phyloP scores from a whole-genome alignment of 2,113 vertebrate genomes.

The Spea multiplicata region DNA sequence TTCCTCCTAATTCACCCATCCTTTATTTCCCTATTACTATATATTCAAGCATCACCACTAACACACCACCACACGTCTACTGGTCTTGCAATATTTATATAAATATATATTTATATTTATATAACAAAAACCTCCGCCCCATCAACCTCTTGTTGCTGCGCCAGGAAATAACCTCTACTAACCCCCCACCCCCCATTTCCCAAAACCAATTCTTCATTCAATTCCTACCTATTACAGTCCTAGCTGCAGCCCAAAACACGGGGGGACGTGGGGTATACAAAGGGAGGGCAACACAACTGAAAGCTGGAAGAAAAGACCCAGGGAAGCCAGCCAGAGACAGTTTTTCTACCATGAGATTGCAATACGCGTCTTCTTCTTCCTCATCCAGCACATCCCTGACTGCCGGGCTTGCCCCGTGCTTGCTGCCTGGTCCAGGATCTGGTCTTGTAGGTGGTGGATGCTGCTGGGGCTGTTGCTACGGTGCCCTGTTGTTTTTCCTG shows the following conservation, averaged over 20 bases:
- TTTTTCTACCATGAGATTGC: constrained; percentile 57
- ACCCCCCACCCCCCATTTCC: constrained; percentile 17
- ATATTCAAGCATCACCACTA: background rate
- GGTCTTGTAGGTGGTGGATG: constrained; percentile 39
- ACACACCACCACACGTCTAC: constrained; percentile 28
- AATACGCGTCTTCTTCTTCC: constrained; percentile 51
- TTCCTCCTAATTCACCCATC: constrained; percentile 44
- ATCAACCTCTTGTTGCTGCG: constrained; percentile 40
- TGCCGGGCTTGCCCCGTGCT: constrained; percentile 27
- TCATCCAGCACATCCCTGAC: constrained; percentile 33
- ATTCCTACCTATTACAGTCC: background rate
- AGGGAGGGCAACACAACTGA: constrained; percentile 18
- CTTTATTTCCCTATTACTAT: constrained; percentile 16
- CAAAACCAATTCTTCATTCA: background rate
- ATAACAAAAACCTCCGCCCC: constrained; percentile 29
- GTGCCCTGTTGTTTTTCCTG: constrained; percentile 41
- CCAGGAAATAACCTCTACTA: constrained; percentile 41
- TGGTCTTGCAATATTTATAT: constrained; percentile 20
- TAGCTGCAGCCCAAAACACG: constrained; percentile 2
- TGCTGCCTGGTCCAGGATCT: constrained; percentile 29
- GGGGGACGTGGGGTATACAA: constrained; percentile 8
- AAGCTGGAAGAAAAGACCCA: constrained; percentile 24
- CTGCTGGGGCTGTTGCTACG: constrained; percentile 45
- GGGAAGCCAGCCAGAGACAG: constrained; percentile 51
- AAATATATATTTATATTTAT: no score